Base-by-base conservation (phyloP, 2,113 vertebrate genomes). In the Pedionomus torquatus region DNA sequence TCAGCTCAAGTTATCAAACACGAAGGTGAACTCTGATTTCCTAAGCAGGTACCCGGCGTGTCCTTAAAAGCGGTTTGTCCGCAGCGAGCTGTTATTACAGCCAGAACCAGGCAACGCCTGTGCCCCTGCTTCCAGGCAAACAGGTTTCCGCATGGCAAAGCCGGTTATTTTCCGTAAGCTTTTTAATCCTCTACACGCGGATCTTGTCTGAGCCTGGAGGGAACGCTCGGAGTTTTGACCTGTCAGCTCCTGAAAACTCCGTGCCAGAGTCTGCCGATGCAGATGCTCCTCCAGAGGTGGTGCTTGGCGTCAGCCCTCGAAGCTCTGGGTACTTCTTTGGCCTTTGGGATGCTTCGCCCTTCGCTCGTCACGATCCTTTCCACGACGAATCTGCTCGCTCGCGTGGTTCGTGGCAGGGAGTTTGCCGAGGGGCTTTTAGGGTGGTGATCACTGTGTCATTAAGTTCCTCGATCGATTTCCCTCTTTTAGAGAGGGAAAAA, bases 171-270 rank as follows among this genome's bases (percentile, higher is more conserved):
- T 81, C 61, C 77, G 13, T 88, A 88, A 94, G 79, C 93, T 87
- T 83, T 83, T 91, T 90, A 96, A 96, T 95, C 94, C 95, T 64
- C 72, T 63, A 6, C 88, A 87, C 96, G 96, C 93, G 97, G 79
- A 74, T 95, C 72, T 92, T 95, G 87, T 90, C 94, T 83, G 79
- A 79, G 81, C 95, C 92, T 88, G 82, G n/a, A 69, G 93, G 83
- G 52, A 94, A 77, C 2, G 11, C 83, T 90, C 65, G 82, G 82
- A 43, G 92, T 96, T 95, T 76, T 95, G 87, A 86, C 80, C 81
- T 94, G 82, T 71, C 58, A 64, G 68, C 69, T 96, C 85, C 85
- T 91, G 89, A 86, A 92, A 92, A 31, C 48, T 44, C 2, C 4
- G 39, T 80, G 70, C 85, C 82, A 64, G 52, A 75, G 61, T n/a